phyloP scores from a whole-genome alignment of 2,797 vertebrate genomes.

The Onychomys torridus region DNA sequence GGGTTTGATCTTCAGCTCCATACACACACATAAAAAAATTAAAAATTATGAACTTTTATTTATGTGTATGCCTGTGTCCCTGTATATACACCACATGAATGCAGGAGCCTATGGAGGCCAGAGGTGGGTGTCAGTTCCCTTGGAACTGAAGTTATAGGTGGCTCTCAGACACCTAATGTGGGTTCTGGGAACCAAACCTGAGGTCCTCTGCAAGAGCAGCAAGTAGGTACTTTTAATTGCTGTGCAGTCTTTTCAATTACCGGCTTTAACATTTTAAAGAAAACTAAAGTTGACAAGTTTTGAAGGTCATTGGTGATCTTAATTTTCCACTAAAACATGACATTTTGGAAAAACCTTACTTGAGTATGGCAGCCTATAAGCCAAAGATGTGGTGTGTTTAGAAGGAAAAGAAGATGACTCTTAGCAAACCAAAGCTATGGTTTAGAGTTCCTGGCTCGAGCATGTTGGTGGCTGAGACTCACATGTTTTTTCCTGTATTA shows the following conservation, averaged over 20 bases:
- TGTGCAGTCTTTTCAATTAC: neutral
- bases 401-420: neutral
- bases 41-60: neutral
- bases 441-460: neutral
- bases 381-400: neutral
- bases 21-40: too few relatives aligned
- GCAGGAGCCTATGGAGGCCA: too few relatives aligned
- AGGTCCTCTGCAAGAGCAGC: neutral
- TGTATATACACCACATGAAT: neutral
- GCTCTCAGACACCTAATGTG: too few relatives aligned
- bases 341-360: constrained; percentile 34
- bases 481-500: neutral
- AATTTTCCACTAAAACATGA: constrained; percentile 40
- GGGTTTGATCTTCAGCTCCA: too few relatives aligned
- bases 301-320: constrained; percentile 6
- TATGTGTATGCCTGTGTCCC: neutral
- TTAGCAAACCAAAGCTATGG: neutral
- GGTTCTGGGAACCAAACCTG: neutral
- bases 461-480: neutral
- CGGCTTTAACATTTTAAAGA: neutral
- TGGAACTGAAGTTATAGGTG: too few relatives aligned
- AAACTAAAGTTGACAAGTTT: neutral
- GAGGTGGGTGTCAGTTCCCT: too few relatives aligned
- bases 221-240: neutral
- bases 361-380: neutral